These are phyloP conservation scores for Bettongia penicillata DNA, from an alignment of 2,113 vertebrate species.

Conservation along the genomic window DNA sequence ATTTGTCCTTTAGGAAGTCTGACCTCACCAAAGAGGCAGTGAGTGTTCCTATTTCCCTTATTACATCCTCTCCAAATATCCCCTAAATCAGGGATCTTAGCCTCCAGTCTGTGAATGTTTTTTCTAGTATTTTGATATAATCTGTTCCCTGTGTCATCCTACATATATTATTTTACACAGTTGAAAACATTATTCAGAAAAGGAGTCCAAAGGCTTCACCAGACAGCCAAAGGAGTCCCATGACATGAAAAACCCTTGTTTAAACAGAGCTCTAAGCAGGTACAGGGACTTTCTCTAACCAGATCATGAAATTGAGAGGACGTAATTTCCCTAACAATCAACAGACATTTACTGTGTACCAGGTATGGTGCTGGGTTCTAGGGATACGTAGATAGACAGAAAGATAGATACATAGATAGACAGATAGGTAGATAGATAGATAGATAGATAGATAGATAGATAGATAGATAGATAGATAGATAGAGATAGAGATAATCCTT, in stretches of 20 bases:
- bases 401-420: too few species aligned
- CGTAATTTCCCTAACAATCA: not conserved
- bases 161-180: not conserved
- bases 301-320: not conserved
- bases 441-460: too few species aligned
- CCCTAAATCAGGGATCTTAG: not conserved
- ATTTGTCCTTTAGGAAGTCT: not conserved
- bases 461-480: too few species aligned
- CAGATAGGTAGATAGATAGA: too few species aligned
- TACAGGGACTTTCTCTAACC: not conserved
- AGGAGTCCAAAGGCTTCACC: not conserved
- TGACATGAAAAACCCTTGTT: not conserved
- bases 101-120: not conserved
- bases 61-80: not conserved
- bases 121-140: not conserved
- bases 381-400: not conserved
- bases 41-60: not conserved
- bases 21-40: not conserved
- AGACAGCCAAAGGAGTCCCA: not conserved
- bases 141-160: not conserved
- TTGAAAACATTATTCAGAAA: not conserved
- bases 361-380: not conserved
- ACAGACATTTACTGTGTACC: not conserved
- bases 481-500: not conserved
- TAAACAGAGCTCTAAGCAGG: not conserved